A percentile compares a stretch with the other conserved stretches of the same genome.
Evolutionary conservation across 2,888 invertebrate genomes (phyloP).

Genomic region (Drosophila yooni): DNA sequence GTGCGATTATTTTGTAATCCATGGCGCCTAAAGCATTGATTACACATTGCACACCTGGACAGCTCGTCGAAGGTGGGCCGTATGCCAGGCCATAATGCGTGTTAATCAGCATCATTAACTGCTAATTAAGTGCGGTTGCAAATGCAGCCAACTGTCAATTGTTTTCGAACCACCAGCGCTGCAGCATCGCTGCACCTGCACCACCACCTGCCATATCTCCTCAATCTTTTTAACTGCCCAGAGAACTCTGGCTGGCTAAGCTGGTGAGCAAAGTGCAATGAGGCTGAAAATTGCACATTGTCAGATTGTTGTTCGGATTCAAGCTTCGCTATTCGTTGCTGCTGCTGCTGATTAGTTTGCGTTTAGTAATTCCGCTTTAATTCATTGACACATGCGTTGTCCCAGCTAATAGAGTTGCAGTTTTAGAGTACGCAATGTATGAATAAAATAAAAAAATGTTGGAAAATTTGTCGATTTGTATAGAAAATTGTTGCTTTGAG

Average conservation of each 20-base stretch:
- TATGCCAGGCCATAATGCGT: conserved; percentile 69
- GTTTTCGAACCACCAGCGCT: conserved; percentile 47
- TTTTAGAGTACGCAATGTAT: too few species aligned
- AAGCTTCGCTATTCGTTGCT: conserved; percentile 40
- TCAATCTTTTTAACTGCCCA: conserved; percentile 25
- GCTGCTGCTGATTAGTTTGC: conserved; percentile 28
- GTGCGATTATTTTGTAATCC: conserved; percentile 78
- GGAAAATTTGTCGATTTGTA: too few species aligned
- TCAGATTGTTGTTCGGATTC: conserved; percentile 38
- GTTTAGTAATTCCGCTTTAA: background rate
- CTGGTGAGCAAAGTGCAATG: conserved; percentile 54
- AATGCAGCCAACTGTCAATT: conserved; percentile 80
- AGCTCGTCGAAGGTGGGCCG: conserved; percentile 2
- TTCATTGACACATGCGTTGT: background rate
- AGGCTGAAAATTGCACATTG: conserved; percentile 63
- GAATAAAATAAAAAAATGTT: too few species aligned
- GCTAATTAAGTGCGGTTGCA: conserved; percentile 82
- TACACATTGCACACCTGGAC: conserved; percentile 63
- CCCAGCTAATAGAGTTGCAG: too few species aligned
- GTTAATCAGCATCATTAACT: conserved; percentile 82
- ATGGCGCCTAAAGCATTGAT: conserved; percentile 75
- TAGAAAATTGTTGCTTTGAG: too few species aligned
- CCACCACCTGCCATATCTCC: conserved; percentile 11
- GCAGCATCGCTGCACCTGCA: conserved; percentile 28
- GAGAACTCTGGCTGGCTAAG: conserved; percentile 11